phyloP scores from a whole-genome alignment of 2,113 vertebrate genomes.

The Cranoglanis bouderius region DNA sequence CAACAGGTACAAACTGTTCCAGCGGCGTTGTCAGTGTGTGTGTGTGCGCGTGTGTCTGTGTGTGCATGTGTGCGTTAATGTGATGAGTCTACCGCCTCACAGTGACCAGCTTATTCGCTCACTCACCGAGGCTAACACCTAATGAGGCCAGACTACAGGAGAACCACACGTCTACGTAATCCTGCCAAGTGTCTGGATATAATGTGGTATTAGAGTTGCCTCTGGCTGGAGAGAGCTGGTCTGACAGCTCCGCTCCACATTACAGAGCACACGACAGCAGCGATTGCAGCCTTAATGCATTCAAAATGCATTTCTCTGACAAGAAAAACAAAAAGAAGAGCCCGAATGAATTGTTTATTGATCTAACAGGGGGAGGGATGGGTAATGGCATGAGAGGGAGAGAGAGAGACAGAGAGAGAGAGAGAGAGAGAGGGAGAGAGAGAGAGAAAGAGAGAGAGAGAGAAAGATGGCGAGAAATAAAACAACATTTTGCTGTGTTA shows the following conservation, averaged over 20 bases:
- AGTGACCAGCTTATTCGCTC: conserved; percentile 42
- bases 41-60: neutral
- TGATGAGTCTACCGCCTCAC: conserved; percentile 41
- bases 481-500: conserved; percentile 49
- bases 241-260: conserved; percentile 50
- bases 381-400: conserved; percentile 29
- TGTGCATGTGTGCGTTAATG: conserved; percentile 16
- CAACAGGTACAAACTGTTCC: conserved; percentile 57
- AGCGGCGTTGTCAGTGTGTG: neutral
- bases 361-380: conserved; percentile 60
- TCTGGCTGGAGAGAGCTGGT: conserved; percentile 29
- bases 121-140: conserved; percentile 39
- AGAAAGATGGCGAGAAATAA: conserved; percentile 36
- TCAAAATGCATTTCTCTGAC: conserved; percentile 61
- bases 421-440: neutral
- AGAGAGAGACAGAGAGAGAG: conserved; percentile 8
- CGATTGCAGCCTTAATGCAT: conserved; percentile 58
- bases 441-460: neutral
- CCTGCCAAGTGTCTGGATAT: conserved; percentile 52
- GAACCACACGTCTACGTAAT: conserved; percentile 48
- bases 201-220: conserved; percentile 53
- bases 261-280: conserved; percentile 44
- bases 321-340: conserved; percentile 56
- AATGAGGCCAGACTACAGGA: conserved; percentile 54
- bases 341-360: conserved; percentile 64